These are phyloP conservation scores for Mamestra configurata DNA, from an alignment of 1,140 invertebrate species.

Conservation along the genomic window DNA sequence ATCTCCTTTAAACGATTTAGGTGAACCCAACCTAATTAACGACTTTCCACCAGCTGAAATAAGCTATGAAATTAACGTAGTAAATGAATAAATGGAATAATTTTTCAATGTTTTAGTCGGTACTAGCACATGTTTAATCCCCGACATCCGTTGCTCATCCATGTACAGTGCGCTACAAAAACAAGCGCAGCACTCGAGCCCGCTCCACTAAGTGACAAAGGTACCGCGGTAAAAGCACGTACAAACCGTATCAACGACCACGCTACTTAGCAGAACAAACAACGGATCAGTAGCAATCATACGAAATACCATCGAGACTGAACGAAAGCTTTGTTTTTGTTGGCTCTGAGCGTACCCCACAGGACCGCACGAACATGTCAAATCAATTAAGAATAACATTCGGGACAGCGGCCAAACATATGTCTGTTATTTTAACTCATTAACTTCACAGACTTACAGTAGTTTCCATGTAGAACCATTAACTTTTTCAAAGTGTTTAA, in stretches of 20 bases:
- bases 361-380: constrained; percentile 67
- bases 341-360: constrained; percentile 58
- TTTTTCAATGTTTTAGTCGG: no score
- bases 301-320: constrained; percentile 58
- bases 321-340: constrained; percentile 67
- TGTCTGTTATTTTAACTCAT: constrained; percentile 18
- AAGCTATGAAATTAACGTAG: no score
- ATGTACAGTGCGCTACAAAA: constrained; percentile 31
- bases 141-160: constrained; percentile 38
- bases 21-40: no score
- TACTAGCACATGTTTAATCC: constrained; percentile 25
- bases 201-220: constrained; percentile 74
- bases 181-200: constrained; percentile 28
- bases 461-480: constrained; percentile 35
- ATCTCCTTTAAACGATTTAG: no score
- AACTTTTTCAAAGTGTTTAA: constrained; percentile 22
- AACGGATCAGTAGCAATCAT: constrained; percentile 69
- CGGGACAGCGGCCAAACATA: constrained; percentile 37
- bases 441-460: constrained; percentile 14
- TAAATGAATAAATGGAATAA: no score
- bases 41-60: no score
- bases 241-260: constrained; percentile 65
- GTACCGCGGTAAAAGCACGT: constrained; percentile 67
- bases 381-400: constrained; percentile 73
- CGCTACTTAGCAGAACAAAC: constrained; percentile 80